Base-by-base conservation (phyloP, 2,797 vertebrate genomes). In the Lepilemur septentrionalis region DNA sequence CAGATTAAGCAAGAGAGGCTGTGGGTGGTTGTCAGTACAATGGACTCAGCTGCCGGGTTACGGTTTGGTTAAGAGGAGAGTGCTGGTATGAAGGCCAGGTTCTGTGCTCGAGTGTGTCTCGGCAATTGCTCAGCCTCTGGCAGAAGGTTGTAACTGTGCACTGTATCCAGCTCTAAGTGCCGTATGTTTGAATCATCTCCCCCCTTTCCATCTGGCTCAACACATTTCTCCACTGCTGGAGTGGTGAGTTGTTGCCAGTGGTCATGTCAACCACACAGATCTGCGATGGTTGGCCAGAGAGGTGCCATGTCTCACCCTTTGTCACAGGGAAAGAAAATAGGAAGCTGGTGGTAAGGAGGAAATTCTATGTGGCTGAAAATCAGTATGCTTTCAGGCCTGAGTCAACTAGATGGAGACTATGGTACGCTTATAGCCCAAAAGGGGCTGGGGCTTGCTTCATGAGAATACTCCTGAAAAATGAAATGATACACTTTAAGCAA, bases 1-100 rank as follows among this genome's bases (percentile, higher is more conserved):
- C 46, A 55, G 81, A 81, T 61, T 61, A 0, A 35, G 91, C 95
- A 95, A 94, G 84, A 78, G 69, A 91, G 84, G 20, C 7, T 11
- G 22, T 94, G 97, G 75, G 93, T 92, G 96, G 55, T 93, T 96
- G 63, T 97, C 83, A 32, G 55, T 67, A 35, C 65, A 35, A 9
- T 38, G 83, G 84, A 81, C 75, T 9, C 38, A 0, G 7, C 43
- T 48, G 67, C 14, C 65, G 55, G 57, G 86, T 89, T n/a, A 12
- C 3, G 0, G 80, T 48, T 80, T 73, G 70, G 86, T 81, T 63
- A 5, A 0, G 0, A 1, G 0, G 4, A 30, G 5, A 17, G 70
- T 38, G 82, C 38, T 89, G n/a, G 82, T 46, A 28, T 92, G 94
- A 96, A 79, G 38, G 0, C 11, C 73, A 92, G 52, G 52, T 79